Percentiles rank a stretch among this genome's conserved stretches.
These are phyloP conservation scores for Tribolium castaneum DNA, from an alignment of 1,140 invertebrate genomes.

Conservation along the genomic window DNA sequence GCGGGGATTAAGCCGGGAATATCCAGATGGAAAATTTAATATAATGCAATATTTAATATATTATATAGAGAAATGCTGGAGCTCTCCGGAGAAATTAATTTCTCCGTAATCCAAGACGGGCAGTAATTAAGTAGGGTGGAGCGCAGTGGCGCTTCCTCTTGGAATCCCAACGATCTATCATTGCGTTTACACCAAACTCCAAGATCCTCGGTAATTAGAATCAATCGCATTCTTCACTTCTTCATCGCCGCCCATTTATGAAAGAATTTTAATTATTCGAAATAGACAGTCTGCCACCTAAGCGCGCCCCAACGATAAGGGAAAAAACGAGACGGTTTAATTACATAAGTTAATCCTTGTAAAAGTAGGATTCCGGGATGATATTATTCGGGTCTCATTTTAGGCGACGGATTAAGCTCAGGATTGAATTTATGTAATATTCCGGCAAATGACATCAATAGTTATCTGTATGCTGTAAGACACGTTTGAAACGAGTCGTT, in stretches of 20 bases:
- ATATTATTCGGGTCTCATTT: neutral
- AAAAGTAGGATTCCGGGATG: slow-evolving; percentile 8
- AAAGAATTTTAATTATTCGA: slow-evolving; percentile 51
- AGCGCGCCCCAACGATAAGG: neutral
- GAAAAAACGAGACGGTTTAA: slow-evolving; percentile 9
- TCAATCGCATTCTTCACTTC: slow-evolving; percentile 53
- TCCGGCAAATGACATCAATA: slow-evolving; percentile 33
- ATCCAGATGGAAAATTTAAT: slow-evolving; percentile 62
- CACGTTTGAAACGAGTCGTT: slow-evolving; percentile 58
- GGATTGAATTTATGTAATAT: slow-evolving; percentile 36
- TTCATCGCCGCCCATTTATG: slow-evolving; percentile 37
- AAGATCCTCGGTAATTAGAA: slow-evolving; percentile 51
- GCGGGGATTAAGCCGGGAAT: slow-evolving; percentile 42
- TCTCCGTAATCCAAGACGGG: slow-evolving; percentile 63
- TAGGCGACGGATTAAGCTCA: neutral
- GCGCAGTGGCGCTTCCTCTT: slow-evolving; percentile 46
- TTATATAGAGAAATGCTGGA: slow-evolving; percentile 58
- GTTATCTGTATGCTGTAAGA: slow-evolving; percentile 46
- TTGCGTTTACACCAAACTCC: slow-evolving; percentile 58
- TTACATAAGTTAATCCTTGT: slow-evolving; percentile 25
- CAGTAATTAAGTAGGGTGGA: slow-evolving; percentile 61
- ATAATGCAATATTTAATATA: slow-evolving; percentile 63
- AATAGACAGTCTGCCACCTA: slow-evolving; percentile 32
- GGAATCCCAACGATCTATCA: slow-evolving; percentile 62
- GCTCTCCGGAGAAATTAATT: slow-evolving; percentile 64